These are phyloP conservation scores for Prunella fulvescens DNA, from an alignment of 2,113 vertebrate species.

Conservation along the genomic window DNA sequence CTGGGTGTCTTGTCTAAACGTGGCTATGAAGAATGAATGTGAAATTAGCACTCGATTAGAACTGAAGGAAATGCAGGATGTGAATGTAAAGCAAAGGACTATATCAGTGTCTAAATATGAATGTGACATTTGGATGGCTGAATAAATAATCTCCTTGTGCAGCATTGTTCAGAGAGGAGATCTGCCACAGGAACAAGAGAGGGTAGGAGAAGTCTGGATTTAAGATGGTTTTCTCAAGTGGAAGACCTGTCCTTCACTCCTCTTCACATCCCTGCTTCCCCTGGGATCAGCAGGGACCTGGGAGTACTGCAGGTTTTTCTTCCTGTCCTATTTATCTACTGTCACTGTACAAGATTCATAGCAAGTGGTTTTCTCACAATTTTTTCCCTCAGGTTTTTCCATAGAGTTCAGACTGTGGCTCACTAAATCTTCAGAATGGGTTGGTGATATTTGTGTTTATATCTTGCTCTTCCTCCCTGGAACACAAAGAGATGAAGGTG, in stretches of 20 bases:
- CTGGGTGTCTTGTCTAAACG: conserved; percentile 47
- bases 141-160: neutral
- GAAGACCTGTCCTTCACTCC: neutral
- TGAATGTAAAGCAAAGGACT: conserved; percentile 12
- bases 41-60: conserved; percentile 64
- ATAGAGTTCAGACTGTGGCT: neutral
- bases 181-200: neutral
- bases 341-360: neutral
- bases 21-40: conserved; percentile 50
- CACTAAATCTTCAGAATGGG: neutral
- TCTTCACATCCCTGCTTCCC: neutral
- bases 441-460: neutral
- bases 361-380: neutral
- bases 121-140: conserved; percentile 12
- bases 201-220: neutral
- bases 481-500: neutral
- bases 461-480: neutral
- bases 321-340: neutral
- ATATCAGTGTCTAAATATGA: conserved; percentile 13
- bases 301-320: neutral
- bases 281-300: neutral
- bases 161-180: neutral
- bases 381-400: neutral
- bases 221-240: neutral
- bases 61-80: conserved; percentile 17